Evolutionary conservation across 2,888 invertebrate genomes (phyloP).

Genomic region (Linyphia triangularis): DNA sequence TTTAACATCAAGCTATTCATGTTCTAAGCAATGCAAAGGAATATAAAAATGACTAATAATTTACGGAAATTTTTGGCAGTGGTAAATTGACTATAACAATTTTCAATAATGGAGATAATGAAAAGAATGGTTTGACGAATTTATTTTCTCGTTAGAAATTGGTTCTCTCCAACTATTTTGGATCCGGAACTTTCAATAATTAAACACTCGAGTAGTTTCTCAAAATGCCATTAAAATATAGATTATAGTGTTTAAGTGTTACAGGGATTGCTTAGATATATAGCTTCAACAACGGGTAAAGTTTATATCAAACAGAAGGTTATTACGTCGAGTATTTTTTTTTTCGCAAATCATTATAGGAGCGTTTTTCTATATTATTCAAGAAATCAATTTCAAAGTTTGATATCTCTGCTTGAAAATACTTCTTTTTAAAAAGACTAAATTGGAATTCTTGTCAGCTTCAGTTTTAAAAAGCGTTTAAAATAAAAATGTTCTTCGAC

Average conservation of each 20-base stretch:
- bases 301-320: neutral
- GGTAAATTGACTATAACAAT: too few relatives aligned
- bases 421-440: too few relatives aligned
- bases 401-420: neutral
- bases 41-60: too few relatives aligned
- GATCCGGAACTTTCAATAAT: neutral
- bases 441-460: neutral
- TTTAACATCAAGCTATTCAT: too few relatives aligned
- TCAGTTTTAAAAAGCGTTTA: neutral
- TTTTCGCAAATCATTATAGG: neutral
- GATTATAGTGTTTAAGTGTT: neutral
- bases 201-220: neutral
- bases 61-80: too few relatives aligned
- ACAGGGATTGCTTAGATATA: neutral
- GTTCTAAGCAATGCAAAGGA: too few relatives aligned
- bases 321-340: neutral
- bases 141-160: too few relatives aligned
- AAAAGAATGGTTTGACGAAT: too few relatives aligned
- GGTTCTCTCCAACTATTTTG: too few relatives aligned
- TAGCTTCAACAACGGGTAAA: neutral
- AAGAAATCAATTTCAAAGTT: neutral
- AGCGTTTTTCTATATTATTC: too few relatives aligned
- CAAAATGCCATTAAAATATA: neutral
- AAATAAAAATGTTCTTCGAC: too few relatives aligned
- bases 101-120: too few relatives aligned